Evolutionary conservation across 2,113 vertebrate genomes (phyloP).

Genomic region (Chaetura pelagica): DNA sequence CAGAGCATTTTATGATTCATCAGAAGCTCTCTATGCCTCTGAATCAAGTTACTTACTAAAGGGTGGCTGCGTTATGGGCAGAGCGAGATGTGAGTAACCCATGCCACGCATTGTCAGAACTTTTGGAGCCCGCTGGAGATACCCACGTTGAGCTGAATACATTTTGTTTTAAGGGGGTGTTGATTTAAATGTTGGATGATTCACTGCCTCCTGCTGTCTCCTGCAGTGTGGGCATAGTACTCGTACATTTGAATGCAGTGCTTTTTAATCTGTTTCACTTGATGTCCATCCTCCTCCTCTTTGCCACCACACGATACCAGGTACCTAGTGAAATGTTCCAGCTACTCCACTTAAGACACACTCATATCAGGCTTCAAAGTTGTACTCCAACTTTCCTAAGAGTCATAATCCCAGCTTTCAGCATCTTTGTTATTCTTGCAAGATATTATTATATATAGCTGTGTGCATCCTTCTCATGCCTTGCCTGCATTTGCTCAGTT

Average conservation of each 20-base stretch:
- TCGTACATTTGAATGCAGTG: conserved; percentile 39
- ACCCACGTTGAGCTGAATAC: conserved; percentile 65
- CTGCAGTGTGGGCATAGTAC: conserved; percentile 61
- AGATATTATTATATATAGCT: background rate
- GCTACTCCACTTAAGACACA: background rate
- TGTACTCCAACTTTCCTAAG: background rate
- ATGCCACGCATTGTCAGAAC: conserved; percentile 15
- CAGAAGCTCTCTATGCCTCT: conserved; percentile 23
- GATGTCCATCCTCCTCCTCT: conserved; percentile 48
- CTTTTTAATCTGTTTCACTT: conserved; percentile 35
- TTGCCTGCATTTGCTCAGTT: background rate
- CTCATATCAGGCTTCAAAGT: background rate
- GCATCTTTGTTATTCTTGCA: background rate
- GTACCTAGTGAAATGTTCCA: conserved; percentile 21
- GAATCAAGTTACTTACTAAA: conserved; percentile 51
- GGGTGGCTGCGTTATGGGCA: conserved; percentile 25
- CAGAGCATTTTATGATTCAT: conserved; percentile 24
- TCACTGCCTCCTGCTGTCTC: conserved; percentile 66
- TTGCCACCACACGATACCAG: background rate
- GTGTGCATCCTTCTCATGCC: background rate
- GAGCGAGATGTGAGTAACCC: conserved; percentile 52
- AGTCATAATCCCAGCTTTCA: background rate
- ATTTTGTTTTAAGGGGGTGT: conserved; percentile 67
- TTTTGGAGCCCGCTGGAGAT: conserved; percentile 29
- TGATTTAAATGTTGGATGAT: conserved; percentile 72